Conservation (phyloP, 2,113 vertebrate species). For the Bubalus kerabau region DNA sequence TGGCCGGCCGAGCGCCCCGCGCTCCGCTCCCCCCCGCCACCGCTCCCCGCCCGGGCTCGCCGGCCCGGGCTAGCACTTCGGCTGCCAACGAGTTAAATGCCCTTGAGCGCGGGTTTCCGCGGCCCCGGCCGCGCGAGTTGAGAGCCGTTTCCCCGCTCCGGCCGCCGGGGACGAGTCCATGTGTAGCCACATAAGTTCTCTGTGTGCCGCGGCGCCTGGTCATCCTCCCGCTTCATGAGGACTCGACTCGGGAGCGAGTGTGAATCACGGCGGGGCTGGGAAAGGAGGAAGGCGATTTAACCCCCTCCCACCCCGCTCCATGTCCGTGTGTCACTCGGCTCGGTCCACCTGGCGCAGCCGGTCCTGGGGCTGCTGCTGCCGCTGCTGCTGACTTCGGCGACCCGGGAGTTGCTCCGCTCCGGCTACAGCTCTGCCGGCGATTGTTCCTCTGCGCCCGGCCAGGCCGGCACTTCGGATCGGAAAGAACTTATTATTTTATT, state of each 20-base stretch:
- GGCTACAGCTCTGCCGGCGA: constrained; percentile 31
- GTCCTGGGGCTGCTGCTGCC: constrained; percentile 53
- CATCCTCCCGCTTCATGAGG: constrained; percentile 69
- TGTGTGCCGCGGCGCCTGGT: constrained; percentile 8
- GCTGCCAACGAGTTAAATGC: constrained; percentile 40
- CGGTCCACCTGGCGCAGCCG: constrained; percentile 78
- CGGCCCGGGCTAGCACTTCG: neutral
- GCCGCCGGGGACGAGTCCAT: constrained; percentile 11
- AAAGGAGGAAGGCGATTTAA: constrained; percentile 74
- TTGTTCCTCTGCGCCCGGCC: neutral
- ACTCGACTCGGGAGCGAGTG: constrained; percentile 77
- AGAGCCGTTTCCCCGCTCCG: neutral
- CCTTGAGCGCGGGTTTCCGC: constrained; percentile 49
- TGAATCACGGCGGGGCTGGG: constrained; percentile 80
- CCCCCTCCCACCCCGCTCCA: constrained; percentile 76
- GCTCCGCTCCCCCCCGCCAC: neutral
- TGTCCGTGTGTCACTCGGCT: constrained; percentile 76
- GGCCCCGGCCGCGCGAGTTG: constrained; percentile 28
- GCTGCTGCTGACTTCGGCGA: constrained; percentile 61
- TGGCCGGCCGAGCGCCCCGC: constrained; percentile 3
- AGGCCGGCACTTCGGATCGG: neutral
- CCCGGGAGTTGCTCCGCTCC: constrained; percentile 61
- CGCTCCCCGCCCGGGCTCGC: neutral
- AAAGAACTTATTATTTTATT: neutral
- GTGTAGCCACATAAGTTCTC: constrained; percentile 62